Conservation (phyloP, 2,888 invertebrate species). For the Eurytoma adleriae region DNA sequence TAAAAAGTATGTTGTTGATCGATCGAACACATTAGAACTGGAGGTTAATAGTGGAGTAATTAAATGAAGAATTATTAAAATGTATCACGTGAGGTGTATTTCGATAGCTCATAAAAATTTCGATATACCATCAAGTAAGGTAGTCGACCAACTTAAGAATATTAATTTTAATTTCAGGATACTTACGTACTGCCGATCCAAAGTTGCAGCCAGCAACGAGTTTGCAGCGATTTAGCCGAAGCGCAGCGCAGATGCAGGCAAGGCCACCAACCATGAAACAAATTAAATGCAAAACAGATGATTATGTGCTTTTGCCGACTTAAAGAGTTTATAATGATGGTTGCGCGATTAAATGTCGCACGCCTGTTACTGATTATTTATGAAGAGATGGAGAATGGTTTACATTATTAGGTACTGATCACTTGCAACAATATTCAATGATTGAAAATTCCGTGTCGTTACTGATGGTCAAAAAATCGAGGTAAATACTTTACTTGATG, state of each 20-base stretch:
- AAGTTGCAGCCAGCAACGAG: background rate
- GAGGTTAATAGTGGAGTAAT: no score
- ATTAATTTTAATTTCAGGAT: conserved; percentile 54
- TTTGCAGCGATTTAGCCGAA: conserved; percentile 23
- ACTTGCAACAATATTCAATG: no score
- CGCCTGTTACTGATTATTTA: conserved; percentile 4
- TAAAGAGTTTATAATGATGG: conserved; percentile 18
- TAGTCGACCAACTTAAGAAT: conserved; percentile 43
- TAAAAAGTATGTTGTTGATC: no score
- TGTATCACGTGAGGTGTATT: background rate
- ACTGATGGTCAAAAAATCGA: no score
- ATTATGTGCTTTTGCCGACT: conserved; percentile 37
- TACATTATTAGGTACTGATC: no score
- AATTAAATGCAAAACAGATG: conserved; percentile 62
- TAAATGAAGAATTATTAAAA: background rate
- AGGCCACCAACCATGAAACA: conserved; percentile 66
- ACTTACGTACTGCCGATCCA: conserved; percentile 66
- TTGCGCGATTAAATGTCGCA: conserved; percentile 23
- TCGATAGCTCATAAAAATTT: conserved; percentile 7
- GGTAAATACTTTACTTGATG: no score
- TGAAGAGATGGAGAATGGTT: no score
- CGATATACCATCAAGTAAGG: conserved; percentile 34
- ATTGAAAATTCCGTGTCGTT: no score
- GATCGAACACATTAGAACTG: no score
- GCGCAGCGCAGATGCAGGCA: conserved; percentile 27